Evolutionary conservation across 2,113 vertebrate species (phyloP), one percentile per base, ranked within the genome.

Genomic region (Crocuta crocuta): DNA sequence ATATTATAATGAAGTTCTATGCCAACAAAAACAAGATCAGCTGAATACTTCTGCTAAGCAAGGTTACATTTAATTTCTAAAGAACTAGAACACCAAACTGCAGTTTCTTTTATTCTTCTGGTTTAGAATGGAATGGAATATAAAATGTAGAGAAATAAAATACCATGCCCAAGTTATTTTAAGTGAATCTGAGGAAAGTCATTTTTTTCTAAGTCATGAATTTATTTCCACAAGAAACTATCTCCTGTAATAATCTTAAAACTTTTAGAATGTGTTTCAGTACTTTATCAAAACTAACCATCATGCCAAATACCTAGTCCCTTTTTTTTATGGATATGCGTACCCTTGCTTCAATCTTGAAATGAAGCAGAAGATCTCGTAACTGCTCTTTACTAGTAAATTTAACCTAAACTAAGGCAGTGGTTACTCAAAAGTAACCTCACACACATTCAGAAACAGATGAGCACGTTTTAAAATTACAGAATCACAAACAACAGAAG

Each of bases 261-360:
- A 12, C 17, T 63, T 66, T 90, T 82, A 50, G 24, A 48, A 92
- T 65, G 26, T 53, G 74, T 74, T 76, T 88, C 4, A 17, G 55
- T 53, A 31, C 35, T 35, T 92, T 94, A 43, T 31, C 43, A 55
- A 96, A 95, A 88, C 28, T 16, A 95, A 80, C 45, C 66, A 91
- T 45, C 61, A 65, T 43, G 71, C 24, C 53, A 91, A 92, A 88
- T 88, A 43, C 28, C 55, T 86, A 66, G 5, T 78, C 45, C 39
- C 19, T 65, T 95, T 87, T 91, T n/a, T 88, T 80, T 91, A 55
- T 48, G 74, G 66, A 33, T 33, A 45, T 31, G 13, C 76, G 16
- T 63, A 31, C 5, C 26, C 43, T 39, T 70, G 33, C 12, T 82
- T 95, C 8, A 93, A 81, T 68, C 83, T 95, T 73, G 19, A 88